Evolutionary conservation across 2,888 invertebrate species (phyloP).

Genomic region (Eumerus sabulonum): DNA sequence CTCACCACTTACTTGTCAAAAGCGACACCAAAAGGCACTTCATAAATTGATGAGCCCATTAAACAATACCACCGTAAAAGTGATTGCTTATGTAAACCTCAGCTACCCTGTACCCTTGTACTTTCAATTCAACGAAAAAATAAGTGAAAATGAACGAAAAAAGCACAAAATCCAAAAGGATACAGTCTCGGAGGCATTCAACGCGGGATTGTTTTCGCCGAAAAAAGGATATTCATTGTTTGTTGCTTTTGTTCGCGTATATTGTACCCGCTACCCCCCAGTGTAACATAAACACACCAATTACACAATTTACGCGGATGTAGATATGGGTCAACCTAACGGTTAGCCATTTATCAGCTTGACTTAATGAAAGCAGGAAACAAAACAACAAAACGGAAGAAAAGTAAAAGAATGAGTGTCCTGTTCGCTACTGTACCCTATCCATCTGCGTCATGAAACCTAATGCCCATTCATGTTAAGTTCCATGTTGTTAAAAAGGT

Average conservation of each 20-base stretch:
- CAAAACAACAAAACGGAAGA: no score
- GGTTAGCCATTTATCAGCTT: constrained; percentile 60
- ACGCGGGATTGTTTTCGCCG: no score
- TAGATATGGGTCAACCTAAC: constrained; percentile 59
- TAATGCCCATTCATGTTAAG: constrained; percentile 57
- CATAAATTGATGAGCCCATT: constrained; percentile 56
- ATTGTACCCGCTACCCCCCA: background rate
- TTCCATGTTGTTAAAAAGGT: constrained; percentile 29
- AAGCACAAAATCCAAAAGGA: no score
- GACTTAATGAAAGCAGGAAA: constrained; percentile 55
- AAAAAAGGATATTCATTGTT: no score
- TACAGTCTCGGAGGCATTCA: no score
- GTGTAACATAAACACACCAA: constrained; percentile 50
- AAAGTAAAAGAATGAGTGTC: no score
- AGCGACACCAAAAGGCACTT: constrained; percentile 53
- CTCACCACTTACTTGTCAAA: background rate
- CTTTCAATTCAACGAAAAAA: constrained; percentile 19
- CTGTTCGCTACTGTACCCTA: constrained; percentile 29
- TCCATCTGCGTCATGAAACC: constrained; percentile 55
- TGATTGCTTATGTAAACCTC: constrained; percentile 23
- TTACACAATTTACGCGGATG: constrained; percentile 58
- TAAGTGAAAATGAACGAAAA: no score
- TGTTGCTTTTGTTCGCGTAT: background rate
- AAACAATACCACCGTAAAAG: constrained; percentile 30
- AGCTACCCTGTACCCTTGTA: no score